Evolutionary conservation across 1,140 invertebrate genomes (phyloP).

Genomic region (Lasioglossum albipes): DNA sequence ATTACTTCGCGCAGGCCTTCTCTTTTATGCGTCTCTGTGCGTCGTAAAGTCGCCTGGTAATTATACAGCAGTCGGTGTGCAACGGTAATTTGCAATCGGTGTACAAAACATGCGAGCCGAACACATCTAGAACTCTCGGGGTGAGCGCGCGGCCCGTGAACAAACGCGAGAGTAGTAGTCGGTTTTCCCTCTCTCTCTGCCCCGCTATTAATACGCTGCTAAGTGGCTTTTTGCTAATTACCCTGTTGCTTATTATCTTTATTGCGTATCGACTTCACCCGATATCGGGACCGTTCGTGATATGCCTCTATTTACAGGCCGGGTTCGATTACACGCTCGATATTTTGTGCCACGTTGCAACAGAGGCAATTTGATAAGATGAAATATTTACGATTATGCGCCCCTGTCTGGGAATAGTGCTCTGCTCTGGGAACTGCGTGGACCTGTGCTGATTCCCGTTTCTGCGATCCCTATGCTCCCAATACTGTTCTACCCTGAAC

Average conservation of each 20-base stretch:
- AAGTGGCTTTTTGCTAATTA: constrained; percentile 44
- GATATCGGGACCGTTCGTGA: constrained; percentile 11
- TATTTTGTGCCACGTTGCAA: neutral
- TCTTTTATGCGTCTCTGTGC: constrained; percentile 3
- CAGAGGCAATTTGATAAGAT: constrained; percentile 19
- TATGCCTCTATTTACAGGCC: neutral
- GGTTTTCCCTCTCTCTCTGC: neutral
- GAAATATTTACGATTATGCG: constrained; percentile 24
- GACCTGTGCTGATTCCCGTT: neutral
- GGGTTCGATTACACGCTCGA: constrained; percentile 13
- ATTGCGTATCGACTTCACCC: constrained; percentile 27
- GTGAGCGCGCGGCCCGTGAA: neutral
- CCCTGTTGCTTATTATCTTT: constrained; percentile 42
- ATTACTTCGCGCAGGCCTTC: constrained; percentile 6
- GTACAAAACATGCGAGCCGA: neutral
- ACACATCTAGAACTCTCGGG: neutral
- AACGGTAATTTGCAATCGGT: constrained; percentile 32
- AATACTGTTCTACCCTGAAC: neutral
- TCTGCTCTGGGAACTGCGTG: neutral
- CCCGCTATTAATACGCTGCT: constrained; percentile 38
- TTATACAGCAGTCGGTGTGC: neutral
- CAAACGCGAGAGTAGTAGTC: neutral
- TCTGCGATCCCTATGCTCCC: neutral
- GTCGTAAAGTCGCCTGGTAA: constrained; percentile 28
- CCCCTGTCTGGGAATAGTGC: neutral